Base-by-base conservation (phyloP, 2,113 vertebrate genomes). In the Coturnix japonica region DNA sequence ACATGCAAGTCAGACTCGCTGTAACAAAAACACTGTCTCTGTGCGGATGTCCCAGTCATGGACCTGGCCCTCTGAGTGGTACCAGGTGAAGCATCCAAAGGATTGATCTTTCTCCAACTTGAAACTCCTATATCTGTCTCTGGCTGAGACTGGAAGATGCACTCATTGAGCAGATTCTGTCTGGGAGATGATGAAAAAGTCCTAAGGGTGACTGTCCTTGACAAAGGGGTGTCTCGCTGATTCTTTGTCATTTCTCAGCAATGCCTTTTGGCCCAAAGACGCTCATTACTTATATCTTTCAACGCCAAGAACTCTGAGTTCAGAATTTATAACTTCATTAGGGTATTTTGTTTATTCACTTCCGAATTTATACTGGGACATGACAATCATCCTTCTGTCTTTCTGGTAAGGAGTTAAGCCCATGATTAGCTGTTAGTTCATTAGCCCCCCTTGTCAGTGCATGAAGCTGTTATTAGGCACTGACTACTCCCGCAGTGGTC, bases 31-130 rank as follows among this genome's bases (percentile, higher is more conserved):
- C 53, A n/a, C 5, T 37, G 56, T 25, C 54, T 47, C 56, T 6
- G 15, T 0, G 4, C 5, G 17, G 13, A 2, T 47, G 22, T 75
- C 49, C 33, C 53, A 26, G 0, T 4, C 23, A 3, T 1, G 10
- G 49, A 7, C 35, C 16, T 16, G 21, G 23, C 5, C 28, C 59
- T 7, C 37, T 0, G 0, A 57, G 31, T 23, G 30, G 11, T 37
- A 11, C 13, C 30, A 25, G 12, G 12, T 37, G 71, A 67, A 25
- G 33, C 22, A 30, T 71, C 61, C 26, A 44, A 31, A 75, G 18
- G 33, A 6, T 1, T 70, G 41, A 11, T 59, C 3, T 2, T 25
- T 74, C 9, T 84, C 59, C 51, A 76, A 59, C 43, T 53, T 33
- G 22, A 41, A 57, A n/a, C 23, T 64, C 57, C 51, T 18, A 1